A percentile compares a stretch with the other conserved stretches of the same genome.
Conservation (phyloP, 2,888 invertebrate species). For the Pseudococcus viburni region DNA sequence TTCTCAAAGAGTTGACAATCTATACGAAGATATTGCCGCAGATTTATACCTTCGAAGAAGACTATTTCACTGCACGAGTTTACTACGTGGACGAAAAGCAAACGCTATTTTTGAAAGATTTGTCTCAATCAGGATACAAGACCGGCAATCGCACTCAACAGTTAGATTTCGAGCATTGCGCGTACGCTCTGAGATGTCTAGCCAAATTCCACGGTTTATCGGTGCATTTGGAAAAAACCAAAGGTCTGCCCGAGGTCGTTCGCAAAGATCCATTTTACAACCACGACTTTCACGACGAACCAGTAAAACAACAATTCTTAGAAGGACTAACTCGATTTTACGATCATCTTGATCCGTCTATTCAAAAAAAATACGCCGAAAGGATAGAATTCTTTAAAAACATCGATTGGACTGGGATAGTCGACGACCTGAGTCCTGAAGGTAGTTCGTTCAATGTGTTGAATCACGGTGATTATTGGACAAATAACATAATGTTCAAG, state of each 20-base stretch:
- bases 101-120: slow-evolving; percentile 55
- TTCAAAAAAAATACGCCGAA: background rate
- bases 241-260: background rate
- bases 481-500: slow-evolving; percentile 68
- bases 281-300: background rate
- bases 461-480: slow-evolving; percentile 63
- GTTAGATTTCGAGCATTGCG: slow-evolving; percentile 60
- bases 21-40: slow-evolving; percentile 52
- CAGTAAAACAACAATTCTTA: background rate
- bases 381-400: slow-evolving; percentile 18
- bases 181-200: slow-evolving; percentile 37
- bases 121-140: slow-evolving; percentile 50
- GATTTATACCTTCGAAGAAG: slow-evolving; percentile 28
- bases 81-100: slow-evolving; percentile 7
- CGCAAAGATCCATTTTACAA: slow-evolving; percentile 16
- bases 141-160: slow-evolving; percentile 31
- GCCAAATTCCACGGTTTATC: slow-evolving; percentile 63
- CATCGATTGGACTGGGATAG: background rate
- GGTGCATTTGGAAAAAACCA: background rate
- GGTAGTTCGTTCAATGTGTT: slow-evolving; percentile 54
- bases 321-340: background rate
- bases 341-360: background rate
- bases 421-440: background rate
- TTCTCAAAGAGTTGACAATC: slow-evolving; percentile 44
- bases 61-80: background rate